Evolutionary conservation across 2,888 invertebrate genomes (phyloP).

Genomic region (Sycophila texana): DNA sequence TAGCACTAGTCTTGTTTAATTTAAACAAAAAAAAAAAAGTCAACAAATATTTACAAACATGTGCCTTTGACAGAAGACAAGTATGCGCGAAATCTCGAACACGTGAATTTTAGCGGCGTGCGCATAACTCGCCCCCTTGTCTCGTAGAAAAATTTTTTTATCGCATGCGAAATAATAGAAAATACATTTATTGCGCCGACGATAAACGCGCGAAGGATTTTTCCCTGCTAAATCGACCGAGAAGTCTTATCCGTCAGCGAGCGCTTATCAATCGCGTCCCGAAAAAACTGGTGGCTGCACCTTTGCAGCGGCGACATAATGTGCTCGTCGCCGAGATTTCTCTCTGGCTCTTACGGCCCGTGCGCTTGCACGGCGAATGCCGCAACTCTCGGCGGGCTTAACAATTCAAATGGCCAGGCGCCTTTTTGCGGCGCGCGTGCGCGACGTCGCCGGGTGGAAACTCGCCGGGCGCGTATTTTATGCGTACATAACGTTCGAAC

Average conservation of each 20-base stretch:
- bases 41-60: no score
- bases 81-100: no score
- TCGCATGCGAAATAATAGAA: not conserved
- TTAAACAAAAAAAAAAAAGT: no score
- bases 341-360: not conserved
- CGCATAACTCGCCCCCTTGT: no score
- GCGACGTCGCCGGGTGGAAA: not conserved
- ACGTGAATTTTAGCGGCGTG: no score
- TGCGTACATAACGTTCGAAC: slow-evolving; percentile 6
- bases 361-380: not conserved
- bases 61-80: no score
- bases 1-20: no score
- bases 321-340: slow-evolving; percentile 25
- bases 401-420: slow-evolving; percentile 46
- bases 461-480: slow-evolving; percentile 14
- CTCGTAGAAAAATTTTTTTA: no score
- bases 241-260: slow-evolving; percentile 6
- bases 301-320: slow-evolving; percentile 9
- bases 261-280: not conserved
- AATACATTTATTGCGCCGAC: not conserved
- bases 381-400: slow-evolving; percentile 38
- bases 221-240: not conserved
- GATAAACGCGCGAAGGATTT: not conserved
- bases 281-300: slow-evolving; percentile 17
- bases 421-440: slow-evolving; percentile 18